Evolutionary conservation across 2,797 vertebrate species (phyloP), one percentile per base, ranked within the genome.

Genomic region (Halcyon badia): DNA sequence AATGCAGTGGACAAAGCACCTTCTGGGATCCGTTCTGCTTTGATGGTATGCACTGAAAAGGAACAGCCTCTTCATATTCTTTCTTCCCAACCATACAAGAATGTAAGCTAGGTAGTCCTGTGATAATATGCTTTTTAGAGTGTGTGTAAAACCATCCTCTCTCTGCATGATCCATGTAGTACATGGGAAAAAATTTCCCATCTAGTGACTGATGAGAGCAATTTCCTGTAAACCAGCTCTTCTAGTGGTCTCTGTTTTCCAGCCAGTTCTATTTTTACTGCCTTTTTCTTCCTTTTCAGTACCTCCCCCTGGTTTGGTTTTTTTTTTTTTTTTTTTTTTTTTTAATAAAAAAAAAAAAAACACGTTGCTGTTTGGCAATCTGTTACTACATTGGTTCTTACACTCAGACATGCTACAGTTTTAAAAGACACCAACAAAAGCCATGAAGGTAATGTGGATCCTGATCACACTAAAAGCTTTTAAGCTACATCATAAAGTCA

Each of bases 201-300:
- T 96, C 52, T 85, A 82, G 87, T 97, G 95, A 95, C 90, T 82
- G 90, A 94, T 94, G 97, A 95, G 79, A 89, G 94, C 73, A 80
- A 58, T 97, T 98, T 98, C 97, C 96, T 98, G 96, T 95, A 83
- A 87, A 83, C 85, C 48, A 89, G 94, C 81, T 95, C 93, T 97
- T 97, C 84, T 92, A 97, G 87, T 97, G 94, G 81, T 95, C 92
- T 91, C 96, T 98, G 97, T 91, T 95, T 94, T 96, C 56, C 39
- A 96, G 94, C 96, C 97, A 98, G 69, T 94, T 98, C 97, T 98
- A 96, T 98, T 98, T 98, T 97, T 97, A 91, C 41, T 6, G 1
- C 19, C 7, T 44, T 48, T 57, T 35, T 18, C 15, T 46, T 17
- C 1, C 82, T 58, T 52, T 4, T 14, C 1, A 17, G 14, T 48